Conservation (phyloP, 2,113 vertebrate genomes). For the Calonectris borealis region DNA sequence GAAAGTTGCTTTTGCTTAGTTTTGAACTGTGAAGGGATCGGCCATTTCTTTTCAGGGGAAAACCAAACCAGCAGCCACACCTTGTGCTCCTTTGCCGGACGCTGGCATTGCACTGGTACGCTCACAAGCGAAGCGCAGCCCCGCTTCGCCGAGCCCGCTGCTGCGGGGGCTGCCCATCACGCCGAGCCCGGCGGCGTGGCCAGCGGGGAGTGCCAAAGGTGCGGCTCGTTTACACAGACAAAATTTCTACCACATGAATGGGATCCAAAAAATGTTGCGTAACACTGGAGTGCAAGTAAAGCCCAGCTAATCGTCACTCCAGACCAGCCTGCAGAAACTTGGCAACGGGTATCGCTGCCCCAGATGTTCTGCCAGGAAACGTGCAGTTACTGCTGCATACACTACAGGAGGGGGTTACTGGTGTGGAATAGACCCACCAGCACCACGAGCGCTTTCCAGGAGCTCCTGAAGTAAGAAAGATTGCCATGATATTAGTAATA, state of each 20-base stretch:
- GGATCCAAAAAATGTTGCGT: accelerated
- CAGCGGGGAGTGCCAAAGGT: neutral
- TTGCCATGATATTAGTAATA: neutral
- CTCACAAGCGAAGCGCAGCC: accelerated
- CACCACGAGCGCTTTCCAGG: accelerated
- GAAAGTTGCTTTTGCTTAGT: neutral
- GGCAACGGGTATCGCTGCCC: accelerated
- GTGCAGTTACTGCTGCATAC: accelerated
- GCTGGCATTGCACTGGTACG: accelerated
- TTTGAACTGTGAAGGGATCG: neutral
- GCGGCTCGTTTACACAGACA: too few species aligned
- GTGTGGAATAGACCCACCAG: neutral
- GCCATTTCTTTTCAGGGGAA: neutral
- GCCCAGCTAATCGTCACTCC: accelerated
- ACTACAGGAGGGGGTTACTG: neutral
- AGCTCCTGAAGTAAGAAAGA: neutral
- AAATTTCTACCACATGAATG: accelerated
- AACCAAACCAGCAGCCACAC: too few species aligned
- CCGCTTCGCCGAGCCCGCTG: accelerated
- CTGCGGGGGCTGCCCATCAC: neutral
- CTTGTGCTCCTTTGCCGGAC: accelerated
- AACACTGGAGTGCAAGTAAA: neutral
- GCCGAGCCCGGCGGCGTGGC: neutral
- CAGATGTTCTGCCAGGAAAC: accelerated
- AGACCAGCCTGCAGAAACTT: neutral